Base-by-base conservation (phyloP, 30 jellyfish, hydroid and myxozoan species). In the Calvadosia cruxmelitensis region DNA sequence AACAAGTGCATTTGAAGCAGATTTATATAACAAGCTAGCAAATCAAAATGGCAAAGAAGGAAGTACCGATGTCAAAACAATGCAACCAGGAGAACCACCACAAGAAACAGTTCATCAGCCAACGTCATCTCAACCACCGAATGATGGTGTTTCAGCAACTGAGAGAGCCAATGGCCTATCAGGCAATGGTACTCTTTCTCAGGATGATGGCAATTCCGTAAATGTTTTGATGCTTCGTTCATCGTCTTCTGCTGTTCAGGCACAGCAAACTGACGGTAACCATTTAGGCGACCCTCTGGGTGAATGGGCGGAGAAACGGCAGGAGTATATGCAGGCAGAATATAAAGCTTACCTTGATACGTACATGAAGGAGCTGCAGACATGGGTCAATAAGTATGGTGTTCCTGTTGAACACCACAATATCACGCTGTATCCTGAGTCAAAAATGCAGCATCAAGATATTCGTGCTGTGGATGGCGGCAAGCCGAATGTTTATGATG, bases 321-420 rank as follows among this genome's bases (percentile, higher is more conserved):
- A 5, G 20, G 57, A 42, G 20, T n/a, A 69, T 35, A 30, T 69
- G 3, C 33, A 34, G 42, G 29, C 23, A 25, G 82, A 71, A 29
- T 71, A 71, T 53, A 34, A 33, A 1, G 32, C 23, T 20, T 33
- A 71, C 53, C 52, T 69, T 69, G 31, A 57, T 29, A 71, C 50
- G 28, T 71, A 71, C 52, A 23, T 71, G 29, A 68, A 36, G 29
- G 76, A 51, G 13, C 29, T 71, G 29, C 82, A 71, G 52, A 34
- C 51, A 31, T 71, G 82, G 82, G 75, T 50, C 3, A 50, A 71
- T 28, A 71, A 53, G 31, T 71, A 71, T 71, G 52, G 50, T 69
- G 82, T 53, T 27, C 82, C 82, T 23, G 76, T 71, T 31, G 82
- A 71, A 50, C 82, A 71, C 53, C 77, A 53, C 50, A 71, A 71